Evolutionary conservation across 2,113 vertebrate species (phyloP), one percentile per base, ranked within the genome.

Genomic region (Origma solitaria): DNA sequence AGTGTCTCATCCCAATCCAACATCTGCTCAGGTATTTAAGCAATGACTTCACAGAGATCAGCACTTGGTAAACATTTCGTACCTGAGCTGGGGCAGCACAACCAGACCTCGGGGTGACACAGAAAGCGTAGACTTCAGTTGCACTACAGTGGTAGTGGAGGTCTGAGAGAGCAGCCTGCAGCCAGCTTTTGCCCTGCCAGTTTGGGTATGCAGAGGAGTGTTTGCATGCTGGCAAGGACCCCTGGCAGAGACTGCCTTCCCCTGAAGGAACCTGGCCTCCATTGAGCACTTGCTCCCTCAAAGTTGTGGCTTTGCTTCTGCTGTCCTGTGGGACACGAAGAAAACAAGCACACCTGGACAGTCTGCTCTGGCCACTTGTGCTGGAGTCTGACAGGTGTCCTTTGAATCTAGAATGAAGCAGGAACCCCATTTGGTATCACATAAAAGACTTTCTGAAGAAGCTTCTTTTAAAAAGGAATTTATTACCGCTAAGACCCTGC

Each of bases 251-350:
- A 24, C 16, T 68, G 53, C 40, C 38, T 88, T 88, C 40, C 17
- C 22, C 40, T 71, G 15, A 15, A 44, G 78, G 60, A 82, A n/a
- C 27, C 51, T 12, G 28, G 17, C 9, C 37, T 69, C 40, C 49
- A 54, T 3, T 0, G 0, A 69, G 40, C 0, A 0, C n/a, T 85
- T 54, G 8, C 61, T 82, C 35, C 35, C 42, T 50, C 20, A 5
- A 23, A 18, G 18, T 5, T 82, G 42, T 35, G 15, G 25, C 57
- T 61, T 79, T 69, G 40, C 38, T 66, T 38, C 31, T 71, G 70
- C 38, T 70, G 23, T 51, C 30, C 38, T 11, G 6, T 0, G 3
- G 79, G 49, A 5, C 31, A 35, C 42, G 28, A 31, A 83, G 54
- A 22, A 69, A 65, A 58, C 9, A 73, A 47, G 9, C 7, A 11